A percentile compares a stretch with the other conserved stretches of the same genome.
Evolutionary conservation across 2,113 vertebrate genomes (phyloP).

Genomic region (Lasiurus borealis): DNA sequence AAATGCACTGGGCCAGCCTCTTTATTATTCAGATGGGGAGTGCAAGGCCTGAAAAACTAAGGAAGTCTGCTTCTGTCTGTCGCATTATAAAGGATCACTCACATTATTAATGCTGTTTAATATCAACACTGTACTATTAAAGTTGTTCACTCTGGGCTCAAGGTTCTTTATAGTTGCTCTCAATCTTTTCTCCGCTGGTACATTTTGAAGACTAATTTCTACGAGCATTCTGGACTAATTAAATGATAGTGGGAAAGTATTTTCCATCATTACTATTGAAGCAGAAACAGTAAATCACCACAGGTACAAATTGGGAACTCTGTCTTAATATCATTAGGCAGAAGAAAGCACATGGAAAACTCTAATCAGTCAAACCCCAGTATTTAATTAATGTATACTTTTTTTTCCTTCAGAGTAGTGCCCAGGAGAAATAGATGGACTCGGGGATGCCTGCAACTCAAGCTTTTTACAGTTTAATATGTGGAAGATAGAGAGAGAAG

Average conservation of each 20-base stretch:
- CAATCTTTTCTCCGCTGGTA: conserved; percentile 59
- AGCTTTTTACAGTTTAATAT: neutral
- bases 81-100: conserved; percentile 48
- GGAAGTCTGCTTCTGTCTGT: neutral
- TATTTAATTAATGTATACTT: conserved; percentile 12
- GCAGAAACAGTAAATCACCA: conserved; percentile 65
- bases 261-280: conserved; percentile 67
- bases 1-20: neutral
- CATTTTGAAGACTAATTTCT: conserved; percentile 76
- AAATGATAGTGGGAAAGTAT: conserved; percentile 74
- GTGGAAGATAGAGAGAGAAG: neutral
- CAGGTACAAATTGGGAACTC: conserved; percentile 72
- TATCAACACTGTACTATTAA: conserved; percentile 53
- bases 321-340: conserved; percentile 71
- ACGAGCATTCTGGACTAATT: conserved; percentile 68
- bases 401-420: neutral
- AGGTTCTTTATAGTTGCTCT: conserved; percentile 66
- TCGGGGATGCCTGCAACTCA: neutral
- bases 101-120: conserved; percentile 65
- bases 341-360: conserved; percentile 19
- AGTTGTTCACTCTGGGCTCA: conserved; percentile 15
- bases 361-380: conserved; percentile 45
- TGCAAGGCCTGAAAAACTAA: neutral
- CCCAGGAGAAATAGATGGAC: conserved; percentile 13
- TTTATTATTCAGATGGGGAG: neutral